Evolutionary conservation across 30 jellyfish, hydroid and myxozoan genomes (phyloP), one percentile per base, ranked within the genome.

Genomic region (Sanderia malayensis): DNA sequence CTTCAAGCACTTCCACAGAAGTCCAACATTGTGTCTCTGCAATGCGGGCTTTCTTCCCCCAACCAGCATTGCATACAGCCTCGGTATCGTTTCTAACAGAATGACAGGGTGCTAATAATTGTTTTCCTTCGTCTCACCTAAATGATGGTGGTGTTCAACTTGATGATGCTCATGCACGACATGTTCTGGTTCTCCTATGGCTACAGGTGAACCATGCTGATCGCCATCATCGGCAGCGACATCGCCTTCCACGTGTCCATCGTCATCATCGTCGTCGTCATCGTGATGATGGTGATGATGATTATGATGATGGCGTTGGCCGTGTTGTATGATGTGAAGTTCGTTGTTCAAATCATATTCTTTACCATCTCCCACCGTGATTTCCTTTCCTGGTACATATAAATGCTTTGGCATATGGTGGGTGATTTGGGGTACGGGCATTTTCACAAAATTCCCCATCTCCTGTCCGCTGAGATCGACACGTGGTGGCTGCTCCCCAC

Each of bases 141-240:
- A 57, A 46, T 81, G 95, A 74, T 88, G 97, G 32, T 88, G 97
- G 33, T 88, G 80, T 31, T 49, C 80, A 41, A 76, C 70, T 17
- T 28, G 26, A 62, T 88, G 97, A 19, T 88, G 97, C 26, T 88
- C 93, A 41, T 88, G 97, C 15, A 61, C 85, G 20, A 79, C 87
- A 81, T 88, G 95, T n/a, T 79, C 92, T 25, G 96, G 89, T 3
- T 74, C 86, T 7, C 75, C 85, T 13, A 66, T 60, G 22, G 70
- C 13, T 15, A 73, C 79, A 17, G 83, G 83, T 19, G 83, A n/a
- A 8, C 71, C 93, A 45, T 66, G 27, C 4, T 74, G 59, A 6
- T 61, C 93, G 11, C 67, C 84, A 31, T 62, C 70, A 46, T 46
- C 59, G 60, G 59, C 57, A 15, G 8, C 28, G 29, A 32, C 88